Evolutionary conservation across 2,888 invertebrate genomes (phyloP).

Genomic region (Coleophora deauratella): DNA sequence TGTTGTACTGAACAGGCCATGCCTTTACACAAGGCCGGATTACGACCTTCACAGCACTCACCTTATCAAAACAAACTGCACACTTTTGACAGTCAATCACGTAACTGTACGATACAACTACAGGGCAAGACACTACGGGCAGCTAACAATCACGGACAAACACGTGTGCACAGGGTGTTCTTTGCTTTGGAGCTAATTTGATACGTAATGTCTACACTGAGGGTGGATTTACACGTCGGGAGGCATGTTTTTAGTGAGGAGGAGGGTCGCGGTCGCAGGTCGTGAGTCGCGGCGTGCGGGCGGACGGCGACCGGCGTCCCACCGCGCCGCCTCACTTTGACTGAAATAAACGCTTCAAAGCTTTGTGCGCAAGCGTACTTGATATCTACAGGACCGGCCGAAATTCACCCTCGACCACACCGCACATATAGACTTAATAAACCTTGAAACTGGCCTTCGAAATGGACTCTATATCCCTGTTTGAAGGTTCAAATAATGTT

Average conservation of each 20-base stretch:
- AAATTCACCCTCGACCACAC: conserved; percentile 44
- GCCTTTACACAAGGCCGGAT: conserved; percentile 48
- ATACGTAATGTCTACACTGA: conserved; percentile 40
- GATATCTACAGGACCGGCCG: conserved; percentile 58
- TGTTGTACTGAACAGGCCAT: conserved; percentile 25
- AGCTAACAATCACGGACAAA: conserved; percentile 21
- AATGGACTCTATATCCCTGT: neutral
- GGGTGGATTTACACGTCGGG: conserved; percentile 30
- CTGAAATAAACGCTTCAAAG: conserved; percentile 45
- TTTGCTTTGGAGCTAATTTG: conserved; percentile 40
- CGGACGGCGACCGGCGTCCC: conserved; percentile 74
- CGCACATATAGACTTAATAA: conserved; percentile 26
- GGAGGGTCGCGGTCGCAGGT: conserved; percentile 19
- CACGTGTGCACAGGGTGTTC: conserved; percentile 9
- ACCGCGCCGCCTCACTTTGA: conserved; percentile 70
- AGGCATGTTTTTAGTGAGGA: conserved; percentile 57
- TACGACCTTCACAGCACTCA: conserved; percentile 55
- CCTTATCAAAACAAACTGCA: conserved; percentile 58
- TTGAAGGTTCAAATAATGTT: too few species aligned
- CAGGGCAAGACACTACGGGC: conserved; percentile 58
- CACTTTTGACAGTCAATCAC: conserved; percentile 34
- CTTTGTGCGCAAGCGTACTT: conserved; percentile 60
- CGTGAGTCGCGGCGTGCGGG: conserved; percentile 46
- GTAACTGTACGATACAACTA: conserved; percentile 14
- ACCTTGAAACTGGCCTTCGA: conserved; percentile 11